Base-by-base conservation (phyloP, 2,113 vertebrate genomes). In the Solea solea region DNA sequence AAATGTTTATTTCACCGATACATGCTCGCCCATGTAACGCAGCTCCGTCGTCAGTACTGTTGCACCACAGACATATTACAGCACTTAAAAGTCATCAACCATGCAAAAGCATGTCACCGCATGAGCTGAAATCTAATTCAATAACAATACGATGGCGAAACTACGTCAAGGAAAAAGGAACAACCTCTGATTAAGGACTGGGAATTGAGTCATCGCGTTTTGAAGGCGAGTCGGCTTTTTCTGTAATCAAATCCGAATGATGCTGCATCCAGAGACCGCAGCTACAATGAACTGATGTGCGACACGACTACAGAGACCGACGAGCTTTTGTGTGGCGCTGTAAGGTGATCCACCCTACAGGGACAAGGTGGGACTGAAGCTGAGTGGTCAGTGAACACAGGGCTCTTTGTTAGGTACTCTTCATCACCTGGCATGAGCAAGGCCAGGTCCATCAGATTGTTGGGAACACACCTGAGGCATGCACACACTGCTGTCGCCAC, bases 261-360 rank as follows among this genome's bases (percentile, higher is more conserved):
- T 7, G 46, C 59, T 72, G 45, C 74, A 52, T 83, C 25, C 21
- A 60, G 1, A 21, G 71, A 55, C 69, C 55, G 59, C 44, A 4
- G 69, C 61, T 56, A 74, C 78, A 80, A 77, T 56, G 34, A 74
- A 34, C 59, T 13, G 7, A 71, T 77, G 67, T 69, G 71, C 68
- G 61, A 86, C 53, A 10, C 64, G 60, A 59, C 63, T 66, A 14
- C 49, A 52, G 40, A 69, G 46, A 69, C 77, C 75, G 69, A n/a
- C 62, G 48, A 79, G 76, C 57, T 72, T 53, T 81, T 85, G 68
- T 85, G 75, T 1, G 5, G 56, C 4, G 16, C 51, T 61, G 87
- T 86, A 93, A 91, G 62, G n/a, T 60, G 81, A 93, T 88, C 86
- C 48, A 64, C 4, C 50, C 78, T 46, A 59, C 51, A 21, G 67